Conservation (phyloP, 2,113 vertebrate species). For the Poecile atricapillus region DNA sequence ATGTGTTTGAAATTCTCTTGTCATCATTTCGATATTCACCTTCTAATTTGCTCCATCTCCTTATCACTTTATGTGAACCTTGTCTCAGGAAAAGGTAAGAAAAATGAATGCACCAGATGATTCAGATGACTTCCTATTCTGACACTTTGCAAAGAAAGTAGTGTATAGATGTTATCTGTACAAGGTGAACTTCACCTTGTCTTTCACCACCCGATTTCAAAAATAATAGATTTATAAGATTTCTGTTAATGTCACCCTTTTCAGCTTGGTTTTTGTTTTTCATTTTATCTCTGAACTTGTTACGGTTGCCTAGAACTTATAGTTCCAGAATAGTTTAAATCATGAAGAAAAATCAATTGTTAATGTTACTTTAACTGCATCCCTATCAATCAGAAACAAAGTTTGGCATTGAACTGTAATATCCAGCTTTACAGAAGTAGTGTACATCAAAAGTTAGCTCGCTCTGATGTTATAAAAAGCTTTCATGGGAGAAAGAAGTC, state of each 20-base stretch:
- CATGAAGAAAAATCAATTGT: not conserved
- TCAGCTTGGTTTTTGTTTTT: not conserved
- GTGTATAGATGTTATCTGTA: not conserved
- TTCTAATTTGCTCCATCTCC: not conserved
- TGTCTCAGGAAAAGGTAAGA: not conserved
- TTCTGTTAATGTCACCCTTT: not conserved
- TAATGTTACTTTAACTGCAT: not conserved
- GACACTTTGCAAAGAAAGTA: not conserved
- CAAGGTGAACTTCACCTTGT: not conserved
- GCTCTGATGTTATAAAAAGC: not conserved
- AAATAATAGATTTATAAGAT: not conserved
- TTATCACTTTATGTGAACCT: not conserved
- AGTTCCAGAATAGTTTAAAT: not conserved
- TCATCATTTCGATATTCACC: not conserved
- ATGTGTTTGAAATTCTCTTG: not conserved
- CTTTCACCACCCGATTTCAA: not conserved
- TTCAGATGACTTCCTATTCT: not conserved
- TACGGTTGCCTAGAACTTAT: not conserved
- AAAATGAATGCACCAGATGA: not conserved
- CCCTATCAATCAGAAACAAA: constrained; percentile 36
- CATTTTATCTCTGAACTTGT: not conserved
- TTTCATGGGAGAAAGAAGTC: not conserved
- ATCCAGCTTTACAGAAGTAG: not conserved
- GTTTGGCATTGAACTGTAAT: not conserved
- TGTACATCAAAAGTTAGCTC: not conserved